Evolutionary conservation across 2,888 invertebrate genomes (phyloP).

Genomic region (Pyralis farinalis): DNA sequence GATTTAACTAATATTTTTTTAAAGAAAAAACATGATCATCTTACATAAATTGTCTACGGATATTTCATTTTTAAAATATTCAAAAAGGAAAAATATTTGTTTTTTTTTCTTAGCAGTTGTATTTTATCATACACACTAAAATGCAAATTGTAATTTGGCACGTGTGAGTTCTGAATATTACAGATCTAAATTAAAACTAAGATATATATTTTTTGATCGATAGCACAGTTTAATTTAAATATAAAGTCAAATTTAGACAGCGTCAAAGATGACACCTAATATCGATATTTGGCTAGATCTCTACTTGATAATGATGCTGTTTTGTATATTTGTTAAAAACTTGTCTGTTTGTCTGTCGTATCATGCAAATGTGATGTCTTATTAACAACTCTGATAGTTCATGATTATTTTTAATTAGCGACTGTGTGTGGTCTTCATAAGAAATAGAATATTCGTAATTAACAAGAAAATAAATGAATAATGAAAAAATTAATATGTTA

Average conservation of each 20-base stretch:
- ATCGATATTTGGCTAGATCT: background rate
- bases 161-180: too few relatives aligned
- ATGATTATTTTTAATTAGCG: conserved; percentile 13
- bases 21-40: too few relatives aligned
- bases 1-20: too few relatives aligned
- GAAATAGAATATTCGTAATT: conserved; percentile 14
- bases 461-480: conserved; percentile 4
- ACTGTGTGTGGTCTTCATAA: conserved; percentile 15
- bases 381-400: conserved; percentile 8
- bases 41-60: too few relatives aligned
- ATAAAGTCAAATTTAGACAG: background rate
- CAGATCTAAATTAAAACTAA: background rate
- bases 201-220: background rate
- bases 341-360: conserved; percentile 1
- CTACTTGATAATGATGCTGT: background rate
- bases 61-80: too few relatives aligned
- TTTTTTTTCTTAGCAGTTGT: too few relatives aligned
- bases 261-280: conserved; percentile 2
- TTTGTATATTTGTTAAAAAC: conserved; percentile 9
- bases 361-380: conserved; percentile 13
- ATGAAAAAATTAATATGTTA: conserved; percentile 10
- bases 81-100: too few relatives aligned
- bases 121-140: too few relatives aligned
- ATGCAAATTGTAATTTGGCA: too few relatives aligned
- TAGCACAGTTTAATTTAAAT: background rate